Evolutionary conservation across 2,113 vertebrate species (phyloP), one percentile per base, ranked within the genome.

Genomic region (Chionis minor): DNA sequence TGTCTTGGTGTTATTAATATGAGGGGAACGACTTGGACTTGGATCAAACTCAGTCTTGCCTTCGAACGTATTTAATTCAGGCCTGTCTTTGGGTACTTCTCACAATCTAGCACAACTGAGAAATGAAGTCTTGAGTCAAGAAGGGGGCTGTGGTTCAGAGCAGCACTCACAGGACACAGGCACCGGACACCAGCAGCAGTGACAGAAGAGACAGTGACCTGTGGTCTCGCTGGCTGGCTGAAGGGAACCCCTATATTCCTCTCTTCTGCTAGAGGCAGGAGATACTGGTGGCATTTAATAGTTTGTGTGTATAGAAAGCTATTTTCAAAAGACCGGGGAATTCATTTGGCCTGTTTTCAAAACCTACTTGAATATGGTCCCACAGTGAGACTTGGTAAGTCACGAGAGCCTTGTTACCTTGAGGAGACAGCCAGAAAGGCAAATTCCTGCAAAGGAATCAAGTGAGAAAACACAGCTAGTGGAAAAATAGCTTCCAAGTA

Each of bases 401-500:
- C 3, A 4, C 28, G 15, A 70, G 26, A 59, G 35, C 26, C 67
- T 81, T 27, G 33, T 33, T 88, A 66, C 66, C 54, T 75, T 45
- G 44, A 61, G n/a, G 14, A 70, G 28, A n/a, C 32, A 86, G 73
- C 56, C 51, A 88, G 87, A 70, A 90, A 95, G 65, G 33, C 54
- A 92, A 85, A 61, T 15, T 70, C 33, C 81, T 84, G 58, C n/a
- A 79, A 94, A 82, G n/a, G 58, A 85, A 91, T 80, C 38, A 24
- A 54, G 28, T 35, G 81, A 95, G 69, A 91, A 89, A 92, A 62
- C 28, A 21, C 24, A 80, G 35, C 23, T 86, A 65, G 28, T 1
- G 4, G 73, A 58, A 92, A 90, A 85, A 82, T 38, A 42, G 55
- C 58, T 92, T 81, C 72, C 35, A 65, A 77, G 40, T 62, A 78